Conservation (phyloP, 1,140 invertebrate genomes). For the Aphis craccivora region DNA sequence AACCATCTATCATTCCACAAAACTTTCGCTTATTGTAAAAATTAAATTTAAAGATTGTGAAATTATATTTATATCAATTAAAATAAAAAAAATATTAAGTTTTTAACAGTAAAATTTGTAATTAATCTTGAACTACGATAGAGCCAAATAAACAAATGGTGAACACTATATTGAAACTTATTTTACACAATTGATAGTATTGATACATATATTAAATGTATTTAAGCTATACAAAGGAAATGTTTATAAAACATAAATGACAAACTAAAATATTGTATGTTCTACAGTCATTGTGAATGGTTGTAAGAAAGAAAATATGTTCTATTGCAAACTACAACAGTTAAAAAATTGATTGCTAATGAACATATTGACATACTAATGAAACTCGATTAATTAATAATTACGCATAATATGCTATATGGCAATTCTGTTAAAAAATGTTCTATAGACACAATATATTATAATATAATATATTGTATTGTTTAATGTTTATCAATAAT, state of each 20-base stretch:
- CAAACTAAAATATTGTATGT: neutral
- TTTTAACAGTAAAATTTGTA: neutral
- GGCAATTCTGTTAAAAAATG: neutral
- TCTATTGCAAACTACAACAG: neutral
- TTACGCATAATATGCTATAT: neutral
- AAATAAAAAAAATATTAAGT: neutral
- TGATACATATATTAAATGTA: neutral
- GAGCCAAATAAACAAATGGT: neutral
- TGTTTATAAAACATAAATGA: constrained; percentile 3
- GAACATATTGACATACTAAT: constrained; percentile 4
- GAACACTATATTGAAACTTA: neutral
- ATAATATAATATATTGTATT: neutral
- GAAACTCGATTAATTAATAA: neutral
- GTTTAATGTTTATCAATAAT: neutral
- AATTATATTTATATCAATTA: neutral
- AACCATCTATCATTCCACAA: neutral
- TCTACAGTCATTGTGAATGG: neutral
- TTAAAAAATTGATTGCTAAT: neutral
- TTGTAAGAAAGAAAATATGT: neutral
- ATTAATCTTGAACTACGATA: neutral
- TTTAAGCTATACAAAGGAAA: neutral
- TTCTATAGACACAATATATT: neutral
- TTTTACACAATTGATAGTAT: neutral
- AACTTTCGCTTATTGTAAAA: neutral
- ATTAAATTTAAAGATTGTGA: neutral